Evolutionary conservation across 2,113 vertebrate genomes (phyloP).

Genomic region (Thalassarche chlororhynchos): DNA sequence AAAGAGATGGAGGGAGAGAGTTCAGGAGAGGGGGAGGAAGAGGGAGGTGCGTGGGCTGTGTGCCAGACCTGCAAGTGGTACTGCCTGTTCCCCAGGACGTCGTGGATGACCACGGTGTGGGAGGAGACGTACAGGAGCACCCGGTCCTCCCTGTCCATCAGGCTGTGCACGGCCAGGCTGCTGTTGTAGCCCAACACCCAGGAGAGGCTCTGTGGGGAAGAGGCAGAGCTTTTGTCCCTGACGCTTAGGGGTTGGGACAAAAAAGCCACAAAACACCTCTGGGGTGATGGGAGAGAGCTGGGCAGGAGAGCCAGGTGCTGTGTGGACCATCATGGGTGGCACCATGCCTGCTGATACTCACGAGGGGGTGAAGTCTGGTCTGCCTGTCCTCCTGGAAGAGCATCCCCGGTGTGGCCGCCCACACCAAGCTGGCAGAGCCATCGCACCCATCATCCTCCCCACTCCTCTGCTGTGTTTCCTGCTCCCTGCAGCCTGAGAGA

Average conservation of each 20-base stretch:
- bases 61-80: constrained; percentile 84
- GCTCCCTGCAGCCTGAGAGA: background rate
- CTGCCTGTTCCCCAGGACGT: constrained; percentile 76
- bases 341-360: constrained; percentile 30
- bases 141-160: constrained; percentile 78
- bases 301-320: rapidly evolving
- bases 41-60: rapidly evolving
- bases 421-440: constrained; percentile 70
- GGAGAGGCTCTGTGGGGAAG: constrained; percentile 76
- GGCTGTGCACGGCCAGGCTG: constrained; percentile 79
- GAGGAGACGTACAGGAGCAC: constrained; percentile 81
- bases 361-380: constrained; percentile 74
- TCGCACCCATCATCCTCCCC: rapidly evolving
- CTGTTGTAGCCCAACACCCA: constrained; percentile 88
- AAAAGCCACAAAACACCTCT: background rate
- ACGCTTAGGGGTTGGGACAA: background rate
- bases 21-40: background rate
- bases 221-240: background rate
- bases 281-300: background rate
- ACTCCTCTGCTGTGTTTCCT: background rate
- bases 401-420: constrained; percentile 67
- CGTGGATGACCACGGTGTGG: constrained; percentile 83
- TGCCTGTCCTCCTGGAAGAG: constrained; percentile 42
- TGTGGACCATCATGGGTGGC: rapidly evolving
- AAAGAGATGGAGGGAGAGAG: background rate